Evolutionary conservation across 2,888 invertebrate species (phyloP).

Genomic region (Idaea biselata): DNA sequence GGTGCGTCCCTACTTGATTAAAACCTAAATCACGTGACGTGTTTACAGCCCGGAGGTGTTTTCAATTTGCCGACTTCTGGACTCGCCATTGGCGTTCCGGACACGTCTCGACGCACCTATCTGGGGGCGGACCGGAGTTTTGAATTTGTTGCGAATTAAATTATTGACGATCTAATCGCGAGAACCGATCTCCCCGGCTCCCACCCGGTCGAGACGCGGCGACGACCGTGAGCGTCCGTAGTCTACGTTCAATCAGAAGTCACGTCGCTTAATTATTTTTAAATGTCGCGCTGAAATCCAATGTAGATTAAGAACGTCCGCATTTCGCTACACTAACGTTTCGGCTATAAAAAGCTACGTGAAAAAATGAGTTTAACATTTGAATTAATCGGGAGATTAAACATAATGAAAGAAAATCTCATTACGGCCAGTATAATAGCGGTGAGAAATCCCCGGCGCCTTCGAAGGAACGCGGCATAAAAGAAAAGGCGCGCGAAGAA

Average conservation of each 20-base stretch:
- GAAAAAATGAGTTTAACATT: slow-evolving; percentile 77
- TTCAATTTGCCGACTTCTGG: slow-evolving; percentile 78
- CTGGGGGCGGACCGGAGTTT: slow-evolving; percentile 70
- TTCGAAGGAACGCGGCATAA: slow-evolving; percentile 61
- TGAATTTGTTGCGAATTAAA: slow-evolving; percentile 79
- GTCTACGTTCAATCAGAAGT: slow-evolving; percentile 37
- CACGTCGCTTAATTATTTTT: slow-evolving; percentile 76
- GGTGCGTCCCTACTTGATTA: slow-evolving; percentile 79
- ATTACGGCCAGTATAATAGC: slow-evolving; percentile 77
- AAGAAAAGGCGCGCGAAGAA: slow-evolving; percentile 76
- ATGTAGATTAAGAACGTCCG: slow-evolving; percentile 51
- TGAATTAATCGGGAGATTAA: slow-evolving; percentile 81
- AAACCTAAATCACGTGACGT: slow-evolving; percentile 82
- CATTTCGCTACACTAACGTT: slow-evolving; percentile 63
- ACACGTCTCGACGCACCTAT: slow-evolving; percentile 75
- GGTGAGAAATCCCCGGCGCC: slow-evolving; percentile 70
- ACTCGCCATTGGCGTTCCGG: slow-evolving; percentile 75
- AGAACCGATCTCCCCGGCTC: slow-evolving; percentile 51
- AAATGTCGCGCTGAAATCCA: slow-evolving; percentile 64
- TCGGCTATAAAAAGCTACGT: slow-evolving; percentile 68
- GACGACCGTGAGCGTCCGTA: slow-evolving; percentile 18
- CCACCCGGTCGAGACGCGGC: slow-evolving; percentile 35
- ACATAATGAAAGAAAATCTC: slow-evolving; percentile 81
- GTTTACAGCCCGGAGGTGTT: slow-evolving; percentile 81
- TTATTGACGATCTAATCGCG: slow-evolving; percentile 77